Percentiles rank a stretch among this genome's conserved stretches.
Evolutionary conservation across 1,140 invertebrate species (phyloP).

Genomic region (Calosoma granatense): DNA sequence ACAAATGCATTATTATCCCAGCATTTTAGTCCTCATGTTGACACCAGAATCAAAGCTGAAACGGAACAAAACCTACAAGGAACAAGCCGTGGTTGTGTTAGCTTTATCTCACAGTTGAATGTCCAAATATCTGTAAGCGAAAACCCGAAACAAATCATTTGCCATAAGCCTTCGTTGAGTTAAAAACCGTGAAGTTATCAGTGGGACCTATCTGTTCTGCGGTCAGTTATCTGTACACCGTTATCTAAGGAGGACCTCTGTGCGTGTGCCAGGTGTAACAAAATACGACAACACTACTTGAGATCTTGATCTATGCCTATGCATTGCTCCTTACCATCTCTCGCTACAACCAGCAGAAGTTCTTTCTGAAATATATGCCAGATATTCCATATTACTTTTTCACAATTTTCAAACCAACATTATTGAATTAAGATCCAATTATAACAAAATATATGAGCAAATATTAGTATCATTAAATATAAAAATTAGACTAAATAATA

Average conservation of each 20-base stretch:
- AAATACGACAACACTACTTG: conserved; percentile 22
- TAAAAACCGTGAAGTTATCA: neutral
- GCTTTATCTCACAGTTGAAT: conserved; percentile 2
- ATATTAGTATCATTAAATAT: too few species aligned
- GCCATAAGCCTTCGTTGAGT: conserved; percentile 1
- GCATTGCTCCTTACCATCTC: too few species aligned
- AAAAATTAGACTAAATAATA: too few species aligned
- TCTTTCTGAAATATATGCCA: too few species aligned
- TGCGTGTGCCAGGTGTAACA: conserved; percentile 20
- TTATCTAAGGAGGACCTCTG: neutral
- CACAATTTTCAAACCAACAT: too few species aligned
- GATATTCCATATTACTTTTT: too few species aligned
- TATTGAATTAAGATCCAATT: too few species aligned
- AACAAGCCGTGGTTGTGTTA: too few species aligned
- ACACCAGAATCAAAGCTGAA: neutral
- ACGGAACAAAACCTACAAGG: neutral
- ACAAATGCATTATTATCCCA: conserved; percentile 3
- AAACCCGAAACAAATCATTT: neutral
- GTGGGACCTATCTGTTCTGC: conserved; percentile 2
- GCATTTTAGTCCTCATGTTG: neutral
- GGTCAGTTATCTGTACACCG: neutral
- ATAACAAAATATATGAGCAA: too few species aligned
- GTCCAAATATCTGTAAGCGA: conserved; percentile 1
- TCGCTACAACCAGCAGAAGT: too few species aligned
- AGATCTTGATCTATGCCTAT: conserved; percentile 21